Evolutionary conservation across 1,140 invertebrate genomes (phyloP), one percentile per base, ranked within the genome.

Genomic region (Drosophila teissieri): DNA sequence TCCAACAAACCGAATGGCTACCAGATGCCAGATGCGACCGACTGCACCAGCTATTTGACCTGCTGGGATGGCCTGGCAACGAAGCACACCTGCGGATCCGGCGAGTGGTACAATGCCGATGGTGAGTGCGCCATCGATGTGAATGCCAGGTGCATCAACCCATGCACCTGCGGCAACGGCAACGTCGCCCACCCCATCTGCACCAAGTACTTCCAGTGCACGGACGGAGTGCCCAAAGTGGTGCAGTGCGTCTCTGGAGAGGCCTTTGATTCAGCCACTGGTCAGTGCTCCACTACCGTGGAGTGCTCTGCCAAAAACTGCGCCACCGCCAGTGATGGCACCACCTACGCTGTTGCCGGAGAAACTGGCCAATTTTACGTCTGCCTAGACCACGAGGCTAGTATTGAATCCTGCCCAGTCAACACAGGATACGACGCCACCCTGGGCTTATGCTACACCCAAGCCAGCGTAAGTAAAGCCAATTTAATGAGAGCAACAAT

Each of bases 111-210:
- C 44, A 69, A 77, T 44, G 54, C 64, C 0, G 10, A 11, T n/a
- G 22, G 10, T 0, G 4, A 45, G 4, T 91, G 90, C 48, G 60
- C 27, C 5, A 52, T 84, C 14, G 90, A 91, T 61, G 58, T 83
- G 2, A 68, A 51, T 10, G 90, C 72, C 12, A 37, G 19, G 11
- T 91, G 90, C 48, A 83, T 89, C 4, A 91, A 91, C 69, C 83
- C 83, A 1, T 86, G 83, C 67, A 67, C 48, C 37, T 85, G 83
- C 52, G 36, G 37, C 14, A 62, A 36, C 0, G 74, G 72, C 5
- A 73, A 73, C n/a, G 73, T 88, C 7, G 65, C 90, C 0, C 73
- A 91, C 73, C 90, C 90, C 2, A 78, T 85, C 8, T 91, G 90
- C 40, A 74, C 74, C 15, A 64, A 91, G 14, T 91, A 88, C 61